Base-by-base conservation (phyloP, 2,797 vertebrate genomes). In the Mallotus villosus region DNA sequence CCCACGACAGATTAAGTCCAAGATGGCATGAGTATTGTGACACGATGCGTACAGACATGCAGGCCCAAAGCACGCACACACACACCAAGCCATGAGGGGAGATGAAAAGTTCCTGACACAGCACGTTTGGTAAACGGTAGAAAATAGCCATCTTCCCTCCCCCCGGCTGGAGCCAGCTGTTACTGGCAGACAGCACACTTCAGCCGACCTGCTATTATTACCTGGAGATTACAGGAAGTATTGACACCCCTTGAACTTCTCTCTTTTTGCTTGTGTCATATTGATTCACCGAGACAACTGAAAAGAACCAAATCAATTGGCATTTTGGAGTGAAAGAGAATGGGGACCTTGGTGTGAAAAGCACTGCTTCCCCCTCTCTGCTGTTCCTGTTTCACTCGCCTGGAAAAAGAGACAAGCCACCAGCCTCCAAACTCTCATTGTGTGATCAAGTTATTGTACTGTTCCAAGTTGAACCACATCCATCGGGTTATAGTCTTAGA, bases 91-190 rank as follows among this genome's bases (percentile, higher is more conserved):
- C 16, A 53, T 53, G 51, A 7, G 16, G n/a, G 61, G 77, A 53
- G 29, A 24, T 7, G 41, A 67, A 68, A 46, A 73, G 53, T 66
- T 58, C 60, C 73, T 74, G 73, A 78, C 65, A 74, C 53, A 63
- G 76, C 29, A 72, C 59, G 69, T 66, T 74, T 46, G 74, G 69
- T 65, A 73, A 74, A 76, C 34, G 49, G 66, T 34, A 78, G 58
- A 75, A 49, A 74, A 77, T 60, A 61, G 63, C 34, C 32, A 11
- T 6, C 11, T 46, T 74, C 74, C 72, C 53, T 69, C 76, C 64
- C 66, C 34, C 16, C 74, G 77, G 55, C 41, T 68, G 67, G 63
- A 73, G 63, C 55, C 51, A 29, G 49, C 64, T 70, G 61, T 32
- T 72, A 51, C 49, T 64, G 72, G 70, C 67, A 62, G 19, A 68